Percentiles rank a stretch among this genome's conserved stretches.
phyloP scores from a whole-genome alignment of 2,113 vertebrate genomes.

The Pavo muticus region DNA sequence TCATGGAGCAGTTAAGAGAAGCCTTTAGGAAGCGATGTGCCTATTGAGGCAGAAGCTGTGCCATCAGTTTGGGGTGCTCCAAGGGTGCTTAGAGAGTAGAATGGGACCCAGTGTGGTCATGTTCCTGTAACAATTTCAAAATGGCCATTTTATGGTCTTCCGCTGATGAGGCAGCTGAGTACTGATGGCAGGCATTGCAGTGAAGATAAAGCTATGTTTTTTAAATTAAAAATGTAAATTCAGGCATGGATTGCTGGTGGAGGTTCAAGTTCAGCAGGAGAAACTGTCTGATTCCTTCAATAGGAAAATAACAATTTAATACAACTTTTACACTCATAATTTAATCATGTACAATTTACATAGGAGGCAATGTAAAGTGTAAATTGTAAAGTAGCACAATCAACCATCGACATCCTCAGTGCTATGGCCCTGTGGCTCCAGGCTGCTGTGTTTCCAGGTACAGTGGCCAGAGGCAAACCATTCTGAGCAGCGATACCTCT shows the following conservation, averaged over 20 bases:
- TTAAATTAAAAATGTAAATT: background rate
- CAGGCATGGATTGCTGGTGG: background rate
- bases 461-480: background rate
- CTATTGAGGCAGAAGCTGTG: background rate
- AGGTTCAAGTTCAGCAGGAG: background rate
- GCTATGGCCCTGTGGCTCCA: background rate
- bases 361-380: background rate
- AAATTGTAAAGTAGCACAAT: background rate
- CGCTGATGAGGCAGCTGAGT: background rate
- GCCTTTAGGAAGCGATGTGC: background rate
- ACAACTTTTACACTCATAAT: background rate
- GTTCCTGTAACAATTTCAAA: background rate
- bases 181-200: background rate
- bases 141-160: accelerated
- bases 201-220: background rate
- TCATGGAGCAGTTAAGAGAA: background rate
- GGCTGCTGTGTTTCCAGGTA: background rate
- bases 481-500: accelerated
- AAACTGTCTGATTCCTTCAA: background rate
- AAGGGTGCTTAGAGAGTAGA: too few relatives aligned
- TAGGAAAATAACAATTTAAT: background rate
- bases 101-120: background rate
- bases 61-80: background rate
- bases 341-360: background rate
- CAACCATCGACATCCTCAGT: background rate